These are phyloP conservation scores for Piprites chloris DNA, from an alignment of 2,113 vertebrate genomes.

Conservation along the genomic window DNA sequence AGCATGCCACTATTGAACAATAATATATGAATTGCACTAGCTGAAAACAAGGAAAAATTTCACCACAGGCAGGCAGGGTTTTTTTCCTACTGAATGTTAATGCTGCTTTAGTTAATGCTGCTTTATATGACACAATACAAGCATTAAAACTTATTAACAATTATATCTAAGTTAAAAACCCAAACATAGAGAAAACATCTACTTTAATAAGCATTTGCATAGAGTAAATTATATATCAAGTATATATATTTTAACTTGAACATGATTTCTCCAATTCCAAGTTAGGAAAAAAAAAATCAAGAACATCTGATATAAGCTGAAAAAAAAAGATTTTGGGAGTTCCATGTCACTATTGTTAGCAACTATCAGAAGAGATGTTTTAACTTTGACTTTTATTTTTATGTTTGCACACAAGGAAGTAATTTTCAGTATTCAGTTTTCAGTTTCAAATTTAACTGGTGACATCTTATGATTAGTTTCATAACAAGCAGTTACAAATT, in stretches of 20 bases:
- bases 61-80: background rate
- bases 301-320: background rate
- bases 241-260: background rate
- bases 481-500: background rate
- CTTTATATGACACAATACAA: background rate
- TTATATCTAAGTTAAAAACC: background rate
- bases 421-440: background rate
- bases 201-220: background rate
- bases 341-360: background rate
- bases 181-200: background rate
- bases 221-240: background rate
- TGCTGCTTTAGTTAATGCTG: background rate
- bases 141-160: background rate
- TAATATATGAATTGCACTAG: constrained; percentile 38
- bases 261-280: background rate
- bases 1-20: constrained; percentile 63
- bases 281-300: background rate
- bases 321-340: background rate
- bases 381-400: background rate
- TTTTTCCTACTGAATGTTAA: background rate
- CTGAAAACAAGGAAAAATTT: constrained; percentile 22
- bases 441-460: background rate
- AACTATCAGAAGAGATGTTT: background rate
- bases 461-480: background rate
- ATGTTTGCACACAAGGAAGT: background rate